Conservation (phyloP, 2,888 invertebrate genomes). For the Agrochola circellaris region DNA sequence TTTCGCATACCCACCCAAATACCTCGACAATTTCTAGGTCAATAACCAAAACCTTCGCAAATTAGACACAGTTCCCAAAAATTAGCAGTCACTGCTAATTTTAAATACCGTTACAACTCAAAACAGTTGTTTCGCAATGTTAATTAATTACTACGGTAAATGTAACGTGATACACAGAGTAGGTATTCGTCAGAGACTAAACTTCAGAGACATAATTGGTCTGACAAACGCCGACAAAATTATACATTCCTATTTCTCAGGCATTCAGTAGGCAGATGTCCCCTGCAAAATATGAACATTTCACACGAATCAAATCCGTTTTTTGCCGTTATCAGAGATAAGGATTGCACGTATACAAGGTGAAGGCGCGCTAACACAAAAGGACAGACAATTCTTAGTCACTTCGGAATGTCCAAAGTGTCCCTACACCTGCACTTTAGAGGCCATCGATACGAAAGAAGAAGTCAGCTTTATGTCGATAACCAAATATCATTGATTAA, state of each 20-base stretch:
- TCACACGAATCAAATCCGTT: neutral
- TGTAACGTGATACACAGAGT: slow-evolving; percentile 38
- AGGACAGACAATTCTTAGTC: neutral
- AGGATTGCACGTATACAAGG: neutral
- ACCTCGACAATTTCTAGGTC: slow-evolving; percentile 23
- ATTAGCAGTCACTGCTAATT: slow-evolving; percentile 48
- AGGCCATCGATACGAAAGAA: neutral
- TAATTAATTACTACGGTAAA: slow-evolving; percentile 57
- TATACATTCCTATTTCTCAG: neutral
- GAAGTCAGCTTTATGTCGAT: neutral
- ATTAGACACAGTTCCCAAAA: slow-evolving; percentile 31
- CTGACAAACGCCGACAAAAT: neutral
- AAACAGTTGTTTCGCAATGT: slow-evolving; percentile 54
- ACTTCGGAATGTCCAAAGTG: neutral
- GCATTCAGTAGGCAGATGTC: neutral
- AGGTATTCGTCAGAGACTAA: slow-evolving; percentile 11
- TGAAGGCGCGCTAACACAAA: neutral
- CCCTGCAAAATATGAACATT: neutral
- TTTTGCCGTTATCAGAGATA: neutral
- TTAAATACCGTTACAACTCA: slow-evolving; percentile 19
- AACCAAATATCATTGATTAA: neutral
- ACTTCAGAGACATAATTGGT: neutral
- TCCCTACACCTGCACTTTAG: no score
- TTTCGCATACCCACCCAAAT: slow-evolving; percentile 19
- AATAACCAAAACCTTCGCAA: slow-evolving; percentile 29